These are phyloP conservation scores for Ahaetulla prasina DNA, from an alignment of 2,113 vertebrate genomes.

Conservation along the genomic window DNA sequence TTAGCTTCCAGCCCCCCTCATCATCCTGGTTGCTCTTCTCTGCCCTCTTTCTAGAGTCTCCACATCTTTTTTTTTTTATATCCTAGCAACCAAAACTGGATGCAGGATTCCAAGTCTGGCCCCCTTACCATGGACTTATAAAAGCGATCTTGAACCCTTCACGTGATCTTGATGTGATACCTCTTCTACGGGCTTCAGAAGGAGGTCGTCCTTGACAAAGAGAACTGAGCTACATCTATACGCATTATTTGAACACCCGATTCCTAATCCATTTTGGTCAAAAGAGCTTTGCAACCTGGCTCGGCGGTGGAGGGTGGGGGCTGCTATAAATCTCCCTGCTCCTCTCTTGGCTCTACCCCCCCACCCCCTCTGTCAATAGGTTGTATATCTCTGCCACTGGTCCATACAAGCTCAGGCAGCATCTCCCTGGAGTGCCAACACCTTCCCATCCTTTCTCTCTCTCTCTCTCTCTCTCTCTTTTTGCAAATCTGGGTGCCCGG, in stretches of 20 bases:
- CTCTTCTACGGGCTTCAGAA: not conserved
- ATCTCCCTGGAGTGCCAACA: not conserved
- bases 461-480: not conserved
- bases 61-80: not conserved
- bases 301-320: not conserved
- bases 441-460: not conserved
- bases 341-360: too few species aligned
- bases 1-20: not conserved
- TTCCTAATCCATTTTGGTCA: not conserved
- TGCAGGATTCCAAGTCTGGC: not conserved
- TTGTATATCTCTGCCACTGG: not conserved
- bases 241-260: not conserved
- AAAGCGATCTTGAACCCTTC: not conserved
- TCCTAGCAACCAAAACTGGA: not conserved
- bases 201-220: not conserved
- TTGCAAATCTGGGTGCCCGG: constrained; percentile 12
- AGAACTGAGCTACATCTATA: not conserved
- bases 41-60: not conserved
- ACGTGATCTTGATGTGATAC: not conserved
- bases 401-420: not conserved
- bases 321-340: not conserved
- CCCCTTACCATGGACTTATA: not conserved
- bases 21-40: not conserved
- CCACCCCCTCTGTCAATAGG: not conserved
- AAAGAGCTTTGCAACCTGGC: not conserved